Evolutionary conservation across 1,140 invertebrate species (phyloP), one percentile per base, ranked within the genome.

Genomic region (Coelopa frigida): DNA sequence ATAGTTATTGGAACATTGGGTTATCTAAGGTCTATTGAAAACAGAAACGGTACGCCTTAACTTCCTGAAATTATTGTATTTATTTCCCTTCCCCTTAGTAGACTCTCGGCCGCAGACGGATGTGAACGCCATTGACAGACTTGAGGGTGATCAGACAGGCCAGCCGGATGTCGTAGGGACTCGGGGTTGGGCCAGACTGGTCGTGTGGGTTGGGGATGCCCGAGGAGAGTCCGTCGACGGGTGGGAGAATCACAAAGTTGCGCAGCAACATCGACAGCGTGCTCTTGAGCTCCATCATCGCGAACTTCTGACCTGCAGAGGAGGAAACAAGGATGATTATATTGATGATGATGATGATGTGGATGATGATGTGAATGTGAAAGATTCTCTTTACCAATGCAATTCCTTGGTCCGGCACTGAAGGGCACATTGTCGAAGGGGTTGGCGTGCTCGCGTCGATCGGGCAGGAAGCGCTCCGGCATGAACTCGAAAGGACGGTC

Each of bases 401-500:
- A 68, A 10, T 50, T 48, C 15, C 64, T 53, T 11, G 61, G 58
- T 5, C 60, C 62, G 14, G 65, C 65, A 40, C 60, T 67, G 51
- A 85, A 86, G 26, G 82, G 81, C 22, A 84, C 70, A 55, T 72
- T 80, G 22, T 72, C 57, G 29, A 68, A 77, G 3, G 61, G 57
- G 12, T 65, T 56, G 10, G 62, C 51, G 10, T 54, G 38, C 2
- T 21, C 18, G 50, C 1, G 20, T 44, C 15, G 52, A 38, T 8
- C 27, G 11, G 10, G 27, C 11, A 56, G 52, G 68, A 90, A 91
- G 57, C 87, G 72, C 24, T 89, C 85, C 0, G 89, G 88, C 55
- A 80, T 73, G 57, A 88, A 93, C 15, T 62, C 70, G 7, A 83
- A 70, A 0, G 89, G 88, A 52, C 91, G 75, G n/a, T 85, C 77